These are phyloP conservation scores for Tineola bisselliella DNA, from an alignment of 2,888 invertebrate genomes.

Conservation along the genomic window DNA sequence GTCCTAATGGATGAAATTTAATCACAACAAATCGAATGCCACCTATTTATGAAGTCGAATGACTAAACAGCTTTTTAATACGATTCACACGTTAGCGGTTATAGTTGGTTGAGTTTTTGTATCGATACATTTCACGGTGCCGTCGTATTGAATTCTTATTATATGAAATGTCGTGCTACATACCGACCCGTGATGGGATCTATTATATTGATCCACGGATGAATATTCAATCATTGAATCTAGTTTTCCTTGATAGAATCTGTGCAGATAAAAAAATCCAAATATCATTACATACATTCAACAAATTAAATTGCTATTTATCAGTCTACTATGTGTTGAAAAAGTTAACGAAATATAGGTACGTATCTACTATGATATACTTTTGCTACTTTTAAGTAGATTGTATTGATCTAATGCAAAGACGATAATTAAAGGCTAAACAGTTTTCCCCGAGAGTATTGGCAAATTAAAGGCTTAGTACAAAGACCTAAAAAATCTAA, in stretches of 20 bases:
- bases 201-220: constrained; percentile 65
- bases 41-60: constrained; percentile 65
- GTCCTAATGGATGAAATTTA: constrained; percentile 63
- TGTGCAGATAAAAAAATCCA: constrained; percentile 27
- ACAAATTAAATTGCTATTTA: neutral
- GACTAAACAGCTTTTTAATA: constrained; percentile 68
- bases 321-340: neutral
- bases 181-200: constrained; percentile 62
- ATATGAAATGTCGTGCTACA: constrained; percentile 62
- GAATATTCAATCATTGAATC: constrained; percentile 62
- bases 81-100: constrained; percentile 67
- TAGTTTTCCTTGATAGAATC: constrained; percentile 44
- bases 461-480: constrained; percentile 2
- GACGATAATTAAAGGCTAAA: neutral
- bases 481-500: neutral
- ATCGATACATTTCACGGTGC: constrained; percentile 65
- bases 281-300: neutral
- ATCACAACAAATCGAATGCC: constrained; percentile 67
- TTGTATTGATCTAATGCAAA: neutral
- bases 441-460: neutral
- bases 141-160: constrained; percentile 63
- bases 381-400: neutral
- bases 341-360: neutral
- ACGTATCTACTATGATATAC: neutral
- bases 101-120: constrained; percentile 67